phyloP scores from a whole-genome alignment of 2,797 vertebrate genomes.

The Diplodus sargus region DNA sequence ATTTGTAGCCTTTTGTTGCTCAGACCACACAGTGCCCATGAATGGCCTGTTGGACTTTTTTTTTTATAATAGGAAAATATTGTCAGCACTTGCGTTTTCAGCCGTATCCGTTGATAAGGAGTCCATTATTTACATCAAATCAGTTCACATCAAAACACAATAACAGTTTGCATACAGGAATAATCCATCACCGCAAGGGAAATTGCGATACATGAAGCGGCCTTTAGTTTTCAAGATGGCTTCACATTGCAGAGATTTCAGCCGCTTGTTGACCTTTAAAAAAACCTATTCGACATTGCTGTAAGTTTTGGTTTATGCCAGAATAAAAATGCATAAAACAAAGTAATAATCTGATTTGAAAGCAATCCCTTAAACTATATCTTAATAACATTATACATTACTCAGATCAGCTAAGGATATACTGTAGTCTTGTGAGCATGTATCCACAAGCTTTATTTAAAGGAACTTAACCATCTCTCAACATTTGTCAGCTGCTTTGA shows the following conservation, averaged over 20 bases:
- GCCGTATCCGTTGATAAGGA: constrained; percentile 28
- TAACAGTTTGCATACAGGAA: not conserved
- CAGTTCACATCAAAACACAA: constrained; percentile 5
- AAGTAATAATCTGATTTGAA: not conserved
- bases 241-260: not conserved
- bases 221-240: not conserved
- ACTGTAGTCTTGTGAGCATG: not conserved
- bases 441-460: not conserved
- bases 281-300: not conserved
- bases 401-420: not conserved
- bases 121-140: constrained; percentile 21
- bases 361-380: not conserved
- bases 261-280: not conserved
- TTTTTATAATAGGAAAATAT: constrained; percentile 26
- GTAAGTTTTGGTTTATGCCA: not conserved
- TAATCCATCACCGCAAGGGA: constrained; percentile 5
- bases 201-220: constrained; percentile 8
- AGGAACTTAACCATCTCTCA: not conserved
- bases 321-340: not conserved
- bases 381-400: not conserved
- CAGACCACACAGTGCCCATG: not conserved
- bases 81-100: constrained; percentile 6
- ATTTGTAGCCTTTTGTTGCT: constrained; percentile 1
- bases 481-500: constrained; percentile 7
- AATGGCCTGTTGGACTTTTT: constrained; percentile 11